Percentiles rank a stretch among this genome's conserved stretches.
Evolutionary conservation across 2,888 invertebrate genomes (phyloP).

Genomic region (Tetranychus piercei): DNA sequence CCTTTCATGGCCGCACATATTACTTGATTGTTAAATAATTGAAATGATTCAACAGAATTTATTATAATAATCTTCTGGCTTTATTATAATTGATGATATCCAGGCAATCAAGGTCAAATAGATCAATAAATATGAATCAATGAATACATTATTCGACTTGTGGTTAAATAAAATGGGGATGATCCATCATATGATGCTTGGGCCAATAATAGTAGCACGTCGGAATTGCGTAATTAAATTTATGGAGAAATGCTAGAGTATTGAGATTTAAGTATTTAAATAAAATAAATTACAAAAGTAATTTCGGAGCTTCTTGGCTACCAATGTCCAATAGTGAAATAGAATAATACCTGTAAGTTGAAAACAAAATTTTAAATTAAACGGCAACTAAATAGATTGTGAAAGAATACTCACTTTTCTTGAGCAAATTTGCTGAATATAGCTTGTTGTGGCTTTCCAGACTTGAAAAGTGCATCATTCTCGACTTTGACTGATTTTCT

Average conservation of each 20-base stretch:
- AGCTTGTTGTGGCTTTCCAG: slow-evolving; percentile 19
- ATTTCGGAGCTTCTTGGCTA: not conserved
- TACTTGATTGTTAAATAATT: too few species aligned
- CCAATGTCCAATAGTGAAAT: not conserved
- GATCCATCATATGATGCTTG: not conserved
- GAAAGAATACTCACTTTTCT: slow-evolving; percentile 12
- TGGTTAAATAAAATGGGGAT: not conserved
- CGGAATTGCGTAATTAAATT: not conserved
- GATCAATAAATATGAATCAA: not conserved
- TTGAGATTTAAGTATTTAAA: not conserved
- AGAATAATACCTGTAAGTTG: not conserved
- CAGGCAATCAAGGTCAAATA: not conserved
- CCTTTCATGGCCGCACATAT: too few species aligned
- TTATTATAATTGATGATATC: not conserved
- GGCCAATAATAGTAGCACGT: not conserved
- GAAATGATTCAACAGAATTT: not conserved
- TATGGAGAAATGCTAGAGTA: not conserved
- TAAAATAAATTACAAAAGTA: not conserved
- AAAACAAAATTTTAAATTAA: not conserved
- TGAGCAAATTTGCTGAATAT: slow-evolving; percentile 18
- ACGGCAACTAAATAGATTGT: not conserved
- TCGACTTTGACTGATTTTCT: not conserved
- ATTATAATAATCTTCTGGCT: not conserved
- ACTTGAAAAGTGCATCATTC: slow-evolving; percentile 8
- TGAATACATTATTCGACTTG: not conserved